phyloP scores from a whole-genome alignment of 1,140 invertebrate species.

The Brachystomella parvula region DNA sequence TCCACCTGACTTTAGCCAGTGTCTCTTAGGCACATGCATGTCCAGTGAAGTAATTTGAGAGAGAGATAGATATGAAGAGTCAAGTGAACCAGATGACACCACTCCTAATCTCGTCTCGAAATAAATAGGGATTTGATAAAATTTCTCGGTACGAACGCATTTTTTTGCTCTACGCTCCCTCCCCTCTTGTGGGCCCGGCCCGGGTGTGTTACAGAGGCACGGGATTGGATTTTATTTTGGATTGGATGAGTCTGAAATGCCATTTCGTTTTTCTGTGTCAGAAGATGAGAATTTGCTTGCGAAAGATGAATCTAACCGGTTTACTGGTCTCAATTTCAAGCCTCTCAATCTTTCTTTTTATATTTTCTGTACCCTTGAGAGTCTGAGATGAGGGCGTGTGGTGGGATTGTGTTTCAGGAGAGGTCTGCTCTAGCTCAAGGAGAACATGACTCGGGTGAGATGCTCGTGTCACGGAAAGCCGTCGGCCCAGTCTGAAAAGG shows the following conservation, averaged over 20 bases:
- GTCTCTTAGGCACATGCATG: too few relatives aligned
- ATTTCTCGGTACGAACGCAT: too few relatives aligned
- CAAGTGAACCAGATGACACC: constrained; percentile 1
- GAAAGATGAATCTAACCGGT: not conserved
- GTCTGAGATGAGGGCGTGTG: constrained; percentile 2
- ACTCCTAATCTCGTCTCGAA: not conserved
- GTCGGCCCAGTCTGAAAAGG: not conserved
- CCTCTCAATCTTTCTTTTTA: not conserved
- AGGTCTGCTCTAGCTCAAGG: constrained; percentile 4
- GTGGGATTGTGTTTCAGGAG: constrained; percentile 2
- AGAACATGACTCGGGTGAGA: not conserved
- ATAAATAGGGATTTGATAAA: not conserved
- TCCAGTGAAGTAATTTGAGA: too few relatives aligned
- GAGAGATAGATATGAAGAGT: not conserved
- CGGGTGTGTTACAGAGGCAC: too few relatives aligned
- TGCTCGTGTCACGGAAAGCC: not conserved
- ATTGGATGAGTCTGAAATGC: too few relatives aligned
- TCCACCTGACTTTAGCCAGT: too few relatives aligned
- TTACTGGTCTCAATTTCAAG: not conserved
- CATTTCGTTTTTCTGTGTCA: too few relatives aligned
- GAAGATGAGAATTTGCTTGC: constrained; percentile 9
- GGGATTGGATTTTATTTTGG: too few relatives aligned
- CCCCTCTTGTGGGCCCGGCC: too few relatives aligned
- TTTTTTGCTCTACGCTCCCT: too few relatives aligned
- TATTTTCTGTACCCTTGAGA: not conserved